Evolutionary conservation across 2,888 invertebrate genomes (phyloP), one percentile per base, ranked within the genome.

Genomic region (Trichopria drosophilae): DNA sequence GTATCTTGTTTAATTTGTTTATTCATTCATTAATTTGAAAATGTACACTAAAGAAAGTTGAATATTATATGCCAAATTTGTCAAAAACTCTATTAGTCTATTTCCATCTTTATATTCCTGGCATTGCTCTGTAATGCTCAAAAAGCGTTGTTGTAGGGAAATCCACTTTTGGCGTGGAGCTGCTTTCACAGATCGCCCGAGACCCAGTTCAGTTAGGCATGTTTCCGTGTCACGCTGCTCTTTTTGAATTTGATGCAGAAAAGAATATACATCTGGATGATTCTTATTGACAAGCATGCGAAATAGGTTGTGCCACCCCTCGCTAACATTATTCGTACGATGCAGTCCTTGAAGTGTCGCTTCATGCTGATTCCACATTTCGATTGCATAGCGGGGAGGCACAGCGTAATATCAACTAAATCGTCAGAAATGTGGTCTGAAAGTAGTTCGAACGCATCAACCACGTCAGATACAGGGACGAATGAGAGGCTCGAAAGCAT

Each of bases 291-390:
- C 24, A 22, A 45, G 16, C 10, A 45, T 16, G 12, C n/a, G 22
- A 20, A 45, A 45, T 18, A 15, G 24, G n/a, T 26, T 23, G 26
- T 46, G 46, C 15, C 46, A 46, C n/a, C 29, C 46, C 19, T 46
- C 29, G 18, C 36, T 24, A 12, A 18, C 36, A 15, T 45, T 51
- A n/a, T 51, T 40, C 9, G 45, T 51, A 13, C 32, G 19, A 16
- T 12, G 37, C 9, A 10, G 23, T 18, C 45, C 44, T 12, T 51
- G 16, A n/a, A 37, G 15, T 13, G 34, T 32, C 16, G 40, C 34
- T 23, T 51, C 32, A 26, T 51, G 45, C 20, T 36, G 36, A 31
- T 37, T 43, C 37, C 42, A 50, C n/a, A 22, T 1, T 3, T 23
- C 6, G 24, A 44, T 22, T n/a, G 35, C 23, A 16, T 44, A 44